phyloP scores from a whole-genome alignment of 2,113 vertebrate genomes.

The Potamarius usumacintae region DNA sequence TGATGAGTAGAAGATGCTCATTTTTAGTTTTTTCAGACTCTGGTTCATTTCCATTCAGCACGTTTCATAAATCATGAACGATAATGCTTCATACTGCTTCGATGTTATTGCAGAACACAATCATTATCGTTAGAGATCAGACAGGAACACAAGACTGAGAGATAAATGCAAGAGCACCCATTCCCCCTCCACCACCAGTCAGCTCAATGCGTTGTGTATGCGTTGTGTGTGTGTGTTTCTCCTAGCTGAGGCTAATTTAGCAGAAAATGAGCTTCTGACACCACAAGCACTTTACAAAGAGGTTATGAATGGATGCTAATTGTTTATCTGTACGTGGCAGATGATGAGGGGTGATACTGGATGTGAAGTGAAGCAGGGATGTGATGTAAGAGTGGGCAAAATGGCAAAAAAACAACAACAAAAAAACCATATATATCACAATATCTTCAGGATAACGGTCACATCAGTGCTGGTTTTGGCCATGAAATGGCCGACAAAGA shows the following conservation, averaged over 20 bases:
- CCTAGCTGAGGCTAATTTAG: conserved; percentile 65
- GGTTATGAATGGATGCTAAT: conserved; percentile 65
- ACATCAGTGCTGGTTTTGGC: not conserved
- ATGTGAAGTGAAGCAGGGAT: not conserved
- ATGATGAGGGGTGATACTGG: not conserved
- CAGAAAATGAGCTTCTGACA: conserved; percentile 67
- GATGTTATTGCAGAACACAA: conserved; percentile 33
- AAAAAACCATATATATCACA: not conserved
- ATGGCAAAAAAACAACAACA: not conserved
- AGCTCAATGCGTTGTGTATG: not conserved
- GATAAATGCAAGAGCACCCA: conserved; percentile 25
- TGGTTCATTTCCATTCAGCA: not conserved
- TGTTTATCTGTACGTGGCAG: conserved; percentile 11
- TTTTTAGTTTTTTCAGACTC: not conserved
- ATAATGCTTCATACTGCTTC: conserved; percentile 27
- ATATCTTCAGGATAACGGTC: not conserved
- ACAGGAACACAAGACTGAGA: conserved; percentile 54
- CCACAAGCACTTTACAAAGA: conserved; percentile 58
- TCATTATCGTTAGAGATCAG: conserved; percentile 55
- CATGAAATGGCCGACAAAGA: not conserved
- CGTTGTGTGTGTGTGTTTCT: conserved; percentile 36
- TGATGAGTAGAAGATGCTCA: conserved; percentile 33
- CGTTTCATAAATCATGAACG: conserved; percentile 25
- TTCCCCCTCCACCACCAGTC: not conserved
- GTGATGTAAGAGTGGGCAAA: not conserved